Evolutionary conservation across 2,113 vertebrate species (phyloP).

Genomic region (Mustelus asterias): DNA sequence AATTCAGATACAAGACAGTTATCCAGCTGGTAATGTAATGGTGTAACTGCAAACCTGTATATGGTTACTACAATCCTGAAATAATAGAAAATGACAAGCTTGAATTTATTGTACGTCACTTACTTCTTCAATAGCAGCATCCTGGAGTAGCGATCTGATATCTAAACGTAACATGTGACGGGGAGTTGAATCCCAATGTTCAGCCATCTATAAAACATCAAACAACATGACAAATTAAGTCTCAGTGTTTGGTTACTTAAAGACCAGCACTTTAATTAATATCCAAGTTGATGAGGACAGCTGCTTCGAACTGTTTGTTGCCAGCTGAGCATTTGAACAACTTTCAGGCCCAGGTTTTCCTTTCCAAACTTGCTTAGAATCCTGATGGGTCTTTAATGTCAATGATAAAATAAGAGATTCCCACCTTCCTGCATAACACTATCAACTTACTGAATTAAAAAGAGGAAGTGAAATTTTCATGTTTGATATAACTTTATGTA

Average conservation of each 20-base stretch:
- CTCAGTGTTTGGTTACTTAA: neutral
- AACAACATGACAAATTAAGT: neutral
- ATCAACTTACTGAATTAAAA: neutral
- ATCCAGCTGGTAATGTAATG: neutral
- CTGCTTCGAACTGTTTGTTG: neutral
- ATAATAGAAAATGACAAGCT: neutral
- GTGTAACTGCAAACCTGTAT: neutral
- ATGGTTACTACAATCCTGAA: neutral
- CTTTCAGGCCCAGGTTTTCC: neutral
- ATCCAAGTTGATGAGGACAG: neutral
- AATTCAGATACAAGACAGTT: neutral
- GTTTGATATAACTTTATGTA: neutral
- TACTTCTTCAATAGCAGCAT: constrained; percentile 97
- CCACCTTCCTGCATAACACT: neutral
- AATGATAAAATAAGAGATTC: neutral
- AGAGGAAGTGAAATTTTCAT: neutral
- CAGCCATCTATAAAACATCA: constrained; percentile 69
- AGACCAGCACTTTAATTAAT: neutral
- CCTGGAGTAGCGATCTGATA: constrained; percentile 90
- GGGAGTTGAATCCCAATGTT: constrained; percentile 87
- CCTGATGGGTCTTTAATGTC: neutral
- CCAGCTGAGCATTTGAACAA: neutral
- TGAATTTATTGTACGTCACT: constrained; percentile 39
- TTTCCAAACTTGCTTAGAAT: neutral
- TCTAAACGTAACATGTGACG: constrained; percentile 95